Evolutionary conservation across 1,140 invertebrate genomes (phyloP), one percentile per base, ranked within the genome.

Genomic region (Globodera rostochiensis): DNA sequence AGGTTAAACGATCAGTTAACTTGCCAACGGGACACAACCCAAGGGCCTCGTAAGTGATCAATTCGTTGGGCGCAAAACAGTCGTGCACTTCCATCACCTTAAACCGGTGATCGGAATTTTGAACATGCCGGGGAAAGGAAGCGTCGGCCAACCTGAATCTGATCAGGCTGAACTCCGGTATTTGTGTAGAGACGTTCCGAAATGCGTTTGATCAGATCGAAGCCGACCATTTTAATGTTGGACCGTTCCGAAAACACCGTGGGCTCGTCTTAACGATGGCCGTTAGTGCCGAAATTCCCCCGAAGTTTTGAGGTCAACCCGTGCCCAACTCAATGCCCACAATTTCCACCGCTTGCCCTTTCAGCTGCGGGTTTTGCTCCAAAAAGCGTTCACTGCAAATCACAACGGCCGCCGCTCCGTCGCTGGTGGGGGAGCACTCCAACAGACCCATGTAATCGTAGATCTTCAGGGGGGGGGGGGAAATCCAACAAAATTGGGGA

Each of bases 41-140:
- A 21, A 99, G 92, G 3, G 96, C 96, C 92, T 99, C 97, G 88
- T 99, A 99, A 4, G 96, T 97, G 8, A 99, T 94, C 49, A 99
- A 91, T 89, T 99, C 97, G 91, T 99, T 99, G 7, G 95, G 93
- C 6, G 96, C 96, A 91, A 99, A 99, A 91, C 97, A 99, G 90
- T 99, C 97, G 87, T 99, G 97, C n/a, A 98, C 92, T 90, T 99
- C 97, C n/a, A 99, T 93, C 0, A 99, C 96, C 83, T 85, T 49
- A 85, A 79, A 53, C 49, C 13, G 19, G 15, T 9, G 53, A 53
- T 9, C 9, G 53, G 53, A 9, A 53, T 46, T 25, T 70, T 5
- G 49, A 47, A 80, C 7, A 46, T 21, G 13, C 45, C 21, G 15
- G 5, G 3, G 25, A 25, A 25, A 25, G 57, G 13, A 19, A 19